phyloP scores from a whole-genome alignment of 2,797 vertebrate genomes.

The Champsocephalus gunnari region DNA sequence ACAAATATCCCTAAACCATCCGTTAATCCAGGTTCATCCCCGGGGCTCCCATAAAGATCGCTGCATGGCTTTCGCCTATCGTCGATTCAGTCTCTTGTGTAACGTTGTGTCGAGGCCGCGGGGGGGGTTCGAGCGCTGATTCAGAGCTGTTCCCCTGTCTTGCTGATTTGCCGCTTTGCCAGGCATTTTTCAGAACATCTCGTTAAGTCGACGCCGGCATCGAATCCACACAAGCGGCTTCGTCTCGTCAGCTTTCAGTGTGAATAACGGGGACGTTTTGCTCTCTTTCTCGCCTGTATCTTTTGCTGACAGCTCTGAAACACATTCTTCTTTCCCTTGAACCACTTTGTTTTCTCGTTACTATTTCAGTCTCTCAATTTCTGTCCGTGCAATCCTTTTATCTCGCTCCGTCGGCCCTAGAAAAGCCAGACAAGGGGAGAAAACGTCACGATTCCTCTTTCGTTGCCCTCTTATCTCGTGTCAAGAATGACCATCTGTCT shows the following conservation, averaged over 20 bases:
- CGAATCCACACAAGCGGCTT: conserved; percentile 45
- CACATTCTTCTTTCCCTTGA: conserved; percentile 6
- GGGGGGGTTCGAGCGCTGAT: background rate
- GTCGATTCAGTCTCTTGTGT: conserved; percentile 35
- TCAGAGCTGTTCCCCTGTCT: conserved; percentile 34
- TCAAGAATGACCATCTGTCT: background rate
- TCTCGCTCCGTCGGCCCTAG: background rate
- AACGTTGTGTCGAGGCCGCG: conserved; percentile 26
- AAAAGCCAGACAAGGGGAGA: conserved; percentile 22
- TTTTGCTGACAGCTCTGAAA: conserved; percentile 23
- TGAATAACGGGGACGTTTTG: conserved; percentile 34
- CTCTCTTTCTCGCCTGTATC: conserved; percentile 19
- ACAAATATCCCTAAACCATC: conserved; percentile 64
- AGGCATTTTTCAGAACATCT: conserved; percentile 55
- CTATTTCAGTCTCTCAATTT: conserved; percentile 3
- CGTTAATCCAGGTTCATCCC: conserved; percentile 67
- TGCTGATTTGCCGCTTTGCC: conserved; percentile 49
- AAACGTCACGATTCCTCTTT: background rate
- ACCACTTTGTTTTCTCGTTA: background rate
- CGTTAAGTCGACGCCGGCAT: conserved; percentile 44
- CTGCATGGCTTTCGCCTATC: conserved; percentile 22
- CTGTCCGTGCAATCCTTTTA: background rate
- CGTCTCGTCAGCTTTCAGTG: conserved; percentile 23
- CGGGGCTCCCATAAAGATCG: conserved; percentile 44
- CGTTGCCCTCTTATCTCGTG: background rate